A percentile compares a stretch with the other conserved stretches of the same genome.
Evolutionary conservation across 2,113 vertebrate species (phyloP).

Genomic region (Thamnophis sirtalis): DNA sequence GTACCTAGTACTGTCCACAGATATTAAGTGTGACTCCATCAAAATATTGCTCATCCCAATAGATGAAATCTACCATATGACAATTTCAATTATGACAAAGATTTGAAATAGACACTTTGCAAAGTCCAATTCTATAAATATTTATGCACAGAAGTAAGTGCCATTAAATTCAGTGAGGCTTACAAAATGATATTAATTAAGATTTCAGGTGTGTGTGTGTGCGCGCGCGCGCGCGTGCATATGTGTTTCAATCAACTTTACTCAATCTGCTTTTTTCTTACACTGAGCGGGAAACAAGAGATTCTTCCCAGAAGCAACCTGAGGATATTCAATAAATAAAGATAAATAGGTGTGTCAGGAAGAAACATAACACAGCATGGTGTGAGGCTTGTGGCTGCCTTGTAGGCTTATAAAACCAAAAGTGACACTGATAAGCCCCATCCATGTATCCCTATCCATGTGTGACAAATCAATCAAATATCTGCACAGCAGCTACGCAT

Average conservation of each 20-base stretch:
- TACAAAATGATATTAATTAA: background rate
- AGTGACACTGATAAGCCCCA: slow-evolving; percentile 11
- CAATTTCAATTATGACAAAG: background rate
- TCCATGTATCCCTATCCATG: background rate
- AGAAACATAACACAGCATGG: background rate
- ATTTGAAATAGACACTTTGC: background rate
- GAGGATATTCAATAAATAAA: background rate
- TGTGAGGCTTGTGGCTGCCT: background rate
- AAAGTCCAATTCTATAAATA: background rate
- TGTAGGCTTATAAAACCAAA: slow-evolving; percentile 8
- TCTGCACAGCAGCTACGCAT: slow-evolving; percentile 47
- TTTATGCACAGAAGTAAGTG: background rate
- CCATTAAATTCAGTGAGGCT: background rate
- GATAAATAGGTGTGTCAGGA: slow-evolving; percentile 6
- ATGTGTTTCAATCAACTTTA: background rate
- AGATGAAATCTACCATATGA: background rate
- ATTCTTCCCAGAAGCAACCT: background rate
- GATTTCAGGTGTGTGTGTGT: background rate
- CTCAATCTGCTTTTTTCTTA: background rate
- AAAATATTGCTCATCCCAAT: background rate
- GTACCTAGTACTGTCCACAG: background rate
- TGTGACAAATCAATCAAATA: slow-evolving; percentile 22
- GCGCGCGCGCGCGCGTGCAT: no score
- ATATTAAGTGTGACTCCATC: background rate
- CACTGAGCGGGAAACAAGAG: background rate